Evolutionary conservation across 2,888 invertebrate genomes (phyloP).

Genomic region (Cremastinae sp.): DNA sequence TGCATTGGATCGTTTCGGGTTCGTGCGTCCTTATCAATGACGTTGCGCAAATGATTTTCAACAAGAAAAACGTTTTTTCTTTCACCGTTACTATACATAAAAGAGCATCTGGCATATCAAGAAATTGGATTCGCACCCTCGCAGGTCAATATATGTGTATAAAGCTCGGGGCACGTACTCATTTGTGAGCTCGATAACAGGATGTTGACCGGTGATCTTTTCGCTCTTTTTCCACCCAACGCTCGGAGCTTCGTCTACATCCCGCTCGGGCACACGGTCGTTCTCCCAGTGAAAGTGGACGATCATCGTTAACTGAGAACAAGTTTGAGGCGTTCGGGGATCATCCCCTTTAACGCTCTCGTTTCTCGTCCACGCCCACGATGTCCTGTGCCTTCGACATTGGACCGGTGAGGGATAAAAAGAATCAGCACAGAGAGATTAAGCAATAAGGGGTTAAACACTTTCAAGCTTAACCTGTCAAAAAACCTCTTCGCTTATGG

Average conservation of each 20-base stretch:
- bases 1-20: too few species aligned
- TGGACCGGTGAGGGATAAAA: slow-evolving; percentile 13
- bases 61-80: not conserved
- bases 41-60: not conserved
- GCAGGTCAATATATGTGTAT: not conserved
- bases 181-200: slow-evolving; percentile 48
- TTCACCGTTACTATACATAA: too few species aligned
- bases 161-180: slow-evolving; percentile 19
- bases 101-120: not conserved
- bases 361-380: slow-evolving; percentile 51
- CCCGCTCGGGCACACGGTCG: not conserved
- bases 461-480: too few species aligned
- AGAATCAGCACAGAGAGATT: slow-evolving; percentile 4
- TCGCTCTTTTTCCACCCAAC: not conserved
- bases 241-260: slow-evolving; percentile 23
- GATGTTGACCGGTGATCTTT: slow-evolving; percentile 50
- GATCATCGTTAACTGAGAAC: slow-evolving; percentile 60
- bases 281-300: slow-evolving; percentile 51
- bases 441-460: slow-evolving; percentile 42
- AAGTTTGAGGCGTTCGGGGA: slow-evolving; percentile 53
- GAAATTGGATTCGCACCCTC: too few species aligned
- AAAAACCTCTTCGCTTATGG: slow-evolving; percentile 25
- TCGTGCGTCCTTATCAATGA: too few species aligned
- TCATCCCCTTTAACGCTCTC: slow-evolving; percentile 59
- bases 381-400: not conserved